Percentiles rank a stretch among this genome's conserved stretches.
phyloP scores from a whole-genome alignment of 1,140 invertebrate species.

The Nasonia longicornis region DNA sequence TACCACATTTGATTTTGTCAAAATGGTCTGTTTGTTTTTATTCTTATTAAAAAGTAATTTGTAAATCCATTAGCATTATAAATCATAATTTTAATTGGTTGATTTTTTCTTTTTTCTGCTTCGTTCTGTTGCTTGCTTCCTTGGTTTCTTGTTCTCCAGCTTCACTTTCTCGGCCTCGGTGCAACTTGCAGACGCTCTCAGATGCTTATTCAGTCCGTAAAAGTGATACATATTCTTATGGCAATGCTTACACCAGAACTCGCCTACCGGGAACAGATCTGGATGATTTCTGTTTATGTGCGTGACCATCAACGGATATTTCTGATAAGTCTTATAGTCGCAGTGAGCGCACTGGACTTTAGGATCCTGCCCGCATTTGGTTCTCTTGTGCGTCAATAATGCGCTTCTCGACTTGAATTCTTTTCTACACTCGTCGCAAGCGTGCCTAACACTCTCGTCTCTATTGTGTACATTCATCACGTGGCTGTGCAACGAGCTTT shows the following conservation, averaged over 20 bases:
- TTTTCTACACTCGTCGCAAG: background rate
- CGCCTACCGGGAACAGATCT: background rate
- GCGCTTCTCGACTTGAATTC: background rate
- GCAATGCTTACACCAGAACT: background rate
- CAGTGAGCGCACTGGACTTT: background rate
- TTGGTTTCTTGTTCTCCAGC: background rate
- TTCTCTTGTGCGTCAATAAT: background rate
- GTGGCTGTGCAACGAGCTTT: background rate
- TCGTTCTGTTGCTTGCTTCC: background rate
- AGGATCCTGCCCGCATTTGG: background rate
- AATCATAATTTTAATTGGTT: background rate
- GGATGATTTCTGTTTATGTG: slow-evolving; percentile 7
- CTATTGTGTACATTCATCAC: background rate
- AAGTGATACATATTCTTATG: background rate
- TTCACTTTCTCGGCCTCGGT: background rate
- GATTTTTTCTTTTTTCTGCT: background rate
- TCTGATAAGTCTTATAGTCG: slow-evolving; percentile 5
- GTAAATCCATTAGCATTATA: background rate
- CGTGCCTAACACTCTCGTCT: background rate
- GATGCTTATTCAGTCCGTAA: background rate
- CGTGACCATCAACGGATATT: slow-evolving; percentile 6
- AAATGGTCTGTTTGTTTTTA: background rate
- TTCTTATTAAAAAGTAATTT: background rate
- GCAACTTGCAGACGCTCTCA: background rate
- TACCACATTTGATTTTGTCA: background rate